phyloP scores from a whole-genome alignment of 1,140 invertebrate species.

The Drosophila baimaii region DNA sequence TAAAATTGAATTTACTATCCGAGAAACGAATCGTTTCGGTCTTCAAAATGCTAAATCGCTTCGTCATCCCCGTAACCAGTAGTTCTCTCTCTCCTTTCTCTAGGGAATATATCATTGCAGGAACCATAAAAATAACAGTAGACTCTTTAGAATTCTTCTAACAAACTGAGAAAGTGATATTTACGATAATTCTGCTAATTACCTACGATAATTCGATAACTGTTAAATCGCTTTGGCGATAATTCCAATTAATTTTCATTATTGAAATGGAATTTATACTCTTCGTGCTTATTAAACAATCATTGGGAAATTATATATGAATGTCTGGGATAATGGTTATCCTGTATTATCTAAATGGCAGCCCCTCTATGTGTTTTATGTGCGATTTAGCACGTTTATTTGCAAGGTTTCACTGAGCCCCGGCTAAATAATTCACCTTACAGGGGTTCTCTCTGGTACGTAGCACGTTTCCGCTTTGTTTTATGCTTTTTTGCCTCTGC shows the following conservation, averaged over 20 bases:
- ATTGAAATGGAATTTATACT: slow-evolving; percentile 1
- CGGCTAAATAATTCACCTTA: slow-evolving; percentile 15
- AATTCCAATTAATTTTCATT: slow-evolving; percentile 14
- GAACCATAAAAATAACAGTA: not conserved
- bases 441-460: slow-evolving; percentile 15
- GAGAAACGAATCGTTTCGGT: slow-evolving; percentile 2
- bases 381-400: slow-evolving; percentile 22
- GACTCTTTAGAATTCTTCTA: not conserved
- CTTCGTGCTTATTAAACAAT: slow-evolving; percentile 8
- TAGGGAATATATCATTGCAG: not conserved
- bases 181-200: slow-evolving; percentile 2
- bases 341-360: not conserved
- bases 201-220: not conserved
- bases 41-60: slow-evolving; percentile 12
- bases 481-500: slow-evolving; percentile 34
- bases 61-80: slow-evolving; percentile 3
- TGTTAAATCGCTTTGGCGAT: slow-evolving; percentile 2
- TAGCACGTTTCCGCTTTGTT: slow-evolving; percentile 49
- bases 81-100: not conserved
- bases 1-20: slow-evolving; percentile 27
- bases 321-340: not conserved
- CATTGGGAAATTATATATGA: slow-evolving; percentile 4
- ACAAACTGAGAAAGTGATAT: slow-evolving; percentile 3
- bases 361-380: slow-evolving; percentile 12
- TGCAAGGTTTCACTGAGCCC: slow-evolving; percentile 6